Percentiles rank a stretch among this genome's conserved stretches.
Evolutionary conservation across 2,113 vertebrate genomes (phyloP).

Genomic region (Desmodus rotundus): DNA sequence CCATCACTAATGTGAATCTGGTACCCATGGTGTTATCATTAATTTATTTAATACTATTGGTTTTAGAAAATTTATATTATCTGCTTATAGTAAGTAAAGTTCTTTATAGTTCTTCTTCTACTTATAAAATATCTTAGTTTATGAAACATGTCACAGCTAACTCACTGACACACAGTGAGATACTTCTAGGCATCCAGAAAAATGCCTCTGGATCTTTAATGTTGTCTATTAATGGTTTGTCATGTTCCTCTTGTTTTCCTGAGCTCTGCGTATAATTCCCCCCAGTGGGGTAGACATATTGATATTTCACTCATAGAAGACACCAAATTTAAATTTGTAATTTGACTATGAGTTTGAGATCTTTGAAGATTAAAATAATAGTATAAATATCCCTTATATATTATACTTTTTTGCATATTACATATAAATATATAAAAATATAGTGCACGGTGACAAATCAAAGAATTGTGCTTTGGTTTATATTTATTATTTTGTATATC

Average conservation of each 20-base stretch:
- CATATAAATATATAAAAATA: background rate
- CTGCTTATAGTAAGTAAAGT: background rate
- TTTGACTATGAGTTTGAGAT: background rate
- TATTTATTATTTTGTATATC: background rate
- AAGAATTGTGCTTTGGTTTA: background rate
- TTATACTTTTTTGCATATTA: background rate
- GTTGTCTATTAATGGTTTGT: background rate
- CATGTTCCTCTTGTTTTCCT: background rate
- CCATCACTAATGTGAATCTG: background rate
- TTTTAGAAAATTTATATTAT: background rate
- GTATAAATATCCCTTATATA: background rate
- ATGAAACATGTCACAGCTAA: background rate
- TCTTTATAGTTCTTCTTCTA: background rate
- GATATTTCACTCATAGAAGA: background rate
- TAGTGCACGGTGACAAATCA: background rate
- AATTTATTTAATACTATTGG: background rate
- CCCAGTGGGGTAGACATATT: background rate
- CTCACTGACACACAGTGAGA: background rate
- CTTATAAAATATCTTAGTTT: background rate
- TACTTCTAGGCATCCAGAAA: background rate
- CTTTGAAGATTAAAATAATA: background rate
- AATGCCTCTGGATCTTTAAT: background rate
- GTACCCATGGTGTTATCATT: background rate
- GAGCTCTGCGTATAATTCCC: background rate
- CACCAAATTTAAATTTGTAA: background rate